Evolutionary conservation across 92 coral and sea anemone genomes (phyloP).

Genomic region (Parazoanthus darwini): DNA sequence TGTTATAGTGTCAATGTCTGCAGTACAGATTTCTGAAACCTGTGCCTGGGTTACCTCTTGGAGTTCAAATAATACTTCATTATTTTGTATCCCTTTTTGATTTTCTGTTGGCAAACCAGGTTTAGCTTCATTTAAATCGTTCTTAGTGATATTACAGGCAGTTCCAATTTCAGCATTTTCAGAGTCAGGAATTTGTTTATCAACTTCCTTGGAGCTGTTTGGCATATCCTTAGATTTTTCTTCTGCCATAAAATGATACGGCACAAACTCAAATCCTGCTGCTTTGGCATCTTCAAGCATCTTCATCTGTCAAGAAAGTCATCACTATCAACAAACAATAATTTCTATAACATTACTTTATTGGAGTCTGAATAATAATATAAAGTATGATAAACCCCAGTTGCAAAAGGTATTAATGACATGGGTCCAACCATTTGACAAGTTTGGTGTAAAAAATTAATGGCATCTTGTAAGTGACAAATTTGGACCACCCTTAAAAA

Average conservation of each 20-base stretch:
- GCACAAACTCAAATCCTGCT: conserved; percentile 62
- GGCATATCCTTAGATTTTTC: not conserved
- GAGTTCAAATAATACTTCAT: not conserved
- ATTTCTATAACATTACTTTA: not conserved
- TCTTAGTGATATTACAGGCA: not conserved
- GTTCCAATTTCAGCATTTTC: not conserved
- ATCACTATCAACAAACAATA: conserved; percentile 6
- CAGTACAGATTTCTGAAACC: not conserved
- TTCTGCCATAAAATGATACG: conserved; percentile 40
- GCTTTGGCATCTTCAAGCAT: conserved; percentile 54
- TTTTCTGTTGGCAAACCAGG: not conserved
- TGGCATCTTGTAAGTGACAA: too few species aligned
- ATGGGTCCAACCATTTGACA: too few species aligned
- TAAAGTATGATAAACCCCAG: not conserved
- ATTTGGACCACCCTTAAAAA: too few species aligned
- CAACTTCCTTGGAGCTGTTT: not conserved
- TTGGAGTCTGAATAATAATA: too few species aligned
- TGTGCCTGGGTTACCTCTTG: not conserved
- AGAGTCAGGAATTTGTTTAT: conserved; percentile 4
- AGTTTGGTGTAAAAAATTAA: too few species aligned
- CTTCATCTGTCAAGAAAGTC: conserved; percentile 41
- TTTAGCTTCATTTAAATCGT: not conserved
- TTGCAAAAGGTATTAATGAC: too few species aligned
- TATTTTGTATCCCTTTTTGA: not conserved
- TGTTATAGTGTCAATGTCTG: not conserved